Evolutionary conservation across 2,113 vertebrate species (phyloP).

Genomic region (Lepisosteus osseus): DNA sequence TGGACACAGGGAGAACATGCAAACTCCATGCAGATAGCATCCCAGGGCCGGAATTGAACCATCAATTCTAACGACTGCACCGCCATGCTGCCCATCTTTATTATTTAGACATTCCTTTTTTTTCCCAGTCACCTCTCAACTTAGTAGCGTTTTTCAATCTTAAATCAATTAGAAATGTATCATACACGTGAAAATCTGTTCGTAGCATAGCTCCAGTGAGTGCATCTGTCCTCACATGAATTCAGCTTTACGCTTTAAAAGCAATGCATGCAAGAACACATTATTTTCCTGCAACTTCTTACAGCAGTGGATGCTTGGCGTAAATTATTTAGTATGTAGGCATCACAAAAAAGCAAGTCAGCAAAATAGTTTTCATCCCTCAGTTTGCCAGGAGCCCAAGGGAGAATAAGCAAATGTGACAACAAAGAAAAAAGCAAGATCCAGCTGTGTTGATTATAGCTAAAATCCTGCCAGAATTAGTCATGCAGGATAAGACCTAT

Average conservation of each 20-base stretch:
- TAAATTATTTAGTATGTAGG: constrained; percentile 55
- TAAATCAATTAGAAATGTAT: too few relatives aligned
- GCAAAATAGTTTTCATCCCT: constrained; percentile 45
- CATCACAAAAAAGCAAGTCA: constrained; percentile 52
- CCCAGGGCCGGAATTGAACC: too few relatives aligned
- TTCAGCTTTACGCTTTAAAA: constrained; percentile 11
- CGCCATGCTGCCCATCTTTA: too few relatives aligned
- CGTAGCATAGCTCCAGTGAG: too few relatives aligned
- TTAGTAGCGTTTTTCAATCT: too few relatives aligned
- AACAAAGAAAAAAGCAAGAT: background rate
- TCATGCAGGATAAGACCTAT: constrained; percentile 28
- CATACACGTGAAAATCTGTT: too few relatives aligned
- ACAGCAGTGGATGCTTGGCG: constrained; percentile 22
- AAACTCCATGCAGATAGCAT: too few relatives aligned
- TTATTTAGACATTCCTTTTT: too few relatives aligned
- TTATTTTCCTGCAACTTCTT: background rate
- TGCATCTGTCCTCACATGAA: background rate
- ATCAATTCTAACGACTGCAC: too few relatives aligned
- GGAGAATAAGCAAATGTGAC: background rate
- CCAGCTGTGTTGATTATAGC: constrained; percentile 33
- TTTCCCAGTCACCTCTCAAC: too few relatives aligned
- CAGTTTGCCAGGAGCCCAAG: constrained; percentile 30
- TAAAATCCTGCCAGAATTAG: constrained; percentile 24
- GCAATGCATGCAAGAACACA: background rate
- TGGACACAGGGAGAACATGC: too few relatives aligned